A percentile compares a stretch with the other conserved stretches of the same genome.
phyloP scores from a whole-genome alignment of 2,113 vertebrate species.

The Bubo blakistoni region DNA sequence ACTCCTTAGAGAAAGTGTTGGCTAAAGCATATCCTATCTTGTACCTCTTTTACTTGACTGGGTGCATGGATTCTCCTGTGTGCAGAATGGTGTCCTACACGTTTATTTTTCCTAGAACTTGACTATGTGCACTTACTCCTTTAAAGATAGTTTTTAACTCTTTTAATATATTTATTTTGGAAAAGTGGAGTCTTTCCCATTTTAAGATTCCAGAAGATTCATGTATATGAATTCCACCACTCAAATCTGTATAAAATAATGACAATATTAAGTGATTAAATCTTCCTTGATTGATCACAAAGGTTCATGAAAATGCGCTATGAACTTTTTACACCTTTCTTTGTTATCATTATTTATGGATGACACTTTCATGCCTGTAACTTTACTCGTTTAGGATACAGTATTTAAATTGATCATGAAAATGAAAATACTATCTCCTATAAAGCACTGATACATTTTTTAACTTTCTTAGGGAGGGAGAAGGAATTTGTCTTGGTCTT shows the following conservation, averaged over 20 bases:
- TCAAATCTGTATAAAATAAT: background rate
- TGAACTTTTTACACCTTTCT: background rate
- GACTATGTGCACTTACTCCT: background rate
- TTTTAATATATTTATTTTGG: background rate
- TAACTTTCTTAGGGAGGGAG: background rate
- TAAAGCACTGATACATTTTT: background rate
- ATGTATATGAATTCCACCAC: background rate
- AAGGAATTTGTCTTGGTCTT: background rate
- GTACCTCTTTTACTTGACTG: background rate
- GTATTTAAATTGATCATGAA: background rate
- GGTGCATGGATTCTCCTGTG: background rate
- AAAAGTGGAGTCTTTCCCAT: background rate
- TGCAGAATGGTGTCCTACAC: background rate
- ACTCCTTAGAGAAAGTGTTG: background rate
- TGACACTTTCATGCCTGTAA: background rate
- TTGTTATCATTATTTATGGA: background rate
- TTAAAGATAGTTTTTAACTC: background rate
- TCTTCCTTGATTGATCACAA: background rate
- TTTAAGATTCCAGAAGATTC: background rate
- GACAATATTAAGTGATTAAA: background rate
- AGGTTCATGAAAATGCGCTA: background rate
- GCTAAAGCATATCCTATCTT: background rate
- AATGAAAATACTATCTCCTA: background rate
- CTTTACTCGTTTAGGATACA: background rate
- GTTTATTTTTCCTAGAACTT: background rate